Evolutionary conservation across 2,888 invertebrate genomes (phyloP).

Genomic region (Homarus gammarus): DNA sequence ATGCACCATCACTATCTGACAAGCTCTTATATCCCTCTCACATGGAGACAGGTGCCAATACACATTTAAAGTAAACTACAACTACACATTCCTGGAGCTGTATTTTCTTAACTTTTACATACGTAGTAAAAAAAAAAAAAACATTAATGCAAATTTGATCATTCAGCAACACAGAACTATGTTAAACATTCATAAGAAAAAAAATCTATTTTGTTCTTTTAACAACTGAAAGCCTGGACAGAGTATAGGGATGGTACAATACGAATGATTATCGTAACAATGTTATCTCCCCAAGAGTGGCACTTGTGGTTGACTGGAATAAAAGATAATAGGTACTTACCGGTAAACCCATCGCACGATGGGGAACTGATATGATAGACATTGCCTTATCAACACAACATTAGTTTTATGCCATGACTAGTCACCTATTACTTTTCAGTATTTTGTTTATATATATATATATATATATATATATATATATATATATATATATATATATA

Average conservation of each 20-base stretch:
- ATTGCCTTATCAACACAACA: neutral
- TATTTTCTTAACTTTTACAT: neutral
- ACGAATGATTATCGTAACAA: neutral
- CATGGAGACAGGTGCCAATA: neutral
- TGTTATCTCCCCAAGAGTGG: neutral
- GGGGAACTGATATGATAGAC: neutral
- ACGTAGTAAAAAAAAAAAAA: neutral
- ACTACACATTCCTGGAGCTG: neutral
- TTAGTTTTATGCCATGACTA: too few relatives aligned
- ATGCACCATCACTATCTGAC: neutral
- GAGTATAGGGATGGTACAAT: neutral
- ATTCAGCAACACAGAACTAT: neutral
- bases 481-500: conserved; percentile 42
- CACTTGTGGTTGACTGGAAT: neutral
- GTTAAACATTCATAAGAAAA: neutral
- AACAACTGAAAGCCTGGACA: neutral
- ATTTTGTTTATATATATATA: conserved; percentile 36
- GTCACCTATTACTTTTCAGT: too few relatives aligned
- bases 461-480: conserved; percentile 53
- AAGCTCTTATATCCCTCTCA: neutral
- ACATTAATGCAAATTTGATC: neutral
- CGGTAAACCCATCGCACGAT: neutral
- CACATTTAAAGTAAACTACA: neutral
- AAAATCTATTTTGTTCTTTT: too few relatives aligned
- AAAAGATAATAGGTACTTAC: neutral